Base-by-base conservation (phyloP, 2,113 vertebrate genomes). In the Agelaius phoeniceus region DNA sequence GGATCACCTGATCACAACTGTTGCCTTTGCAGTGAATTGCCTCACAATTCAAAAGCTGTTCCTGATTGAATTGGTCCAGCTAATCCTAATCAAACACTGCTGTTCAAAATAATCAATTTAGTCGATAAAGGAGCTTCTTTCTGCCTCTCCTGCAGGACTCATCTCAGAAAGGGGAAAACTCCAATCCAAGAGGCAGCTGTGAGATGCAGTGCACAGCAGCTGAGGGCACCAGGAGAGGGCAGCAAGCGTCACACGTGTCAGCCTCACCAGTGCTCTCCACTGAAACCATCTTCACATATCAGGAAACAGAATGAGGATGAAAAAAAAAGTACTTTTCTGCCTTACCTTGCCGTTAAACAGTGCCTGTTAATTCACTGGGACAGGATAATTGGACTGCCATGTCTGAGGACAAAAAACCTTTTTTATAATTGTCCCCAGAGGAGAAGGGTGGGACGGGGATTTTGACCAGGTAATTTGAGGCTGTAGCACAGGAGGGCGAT, bases 201-300 rank as follows among this genome's bases (percentile, higher is more conserved):
- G 65, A 52, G 54, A 69, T 55, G 13, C 22, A 28, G 2, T 12
- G 19, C 20, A 1, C 3, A 18, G 49, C 37, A 5, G 2, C 19
- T 10, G 62, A 37, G 46, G 59, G 55, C 51, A 57, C 92, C 97
- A 81, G 66, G 51, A 97, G 96, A 96, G 95, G 93, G 95, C 95
- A 93, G 91, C 94, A 96, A 73, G 93, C 18, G 30, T 58, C 21
- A 0, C 66, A 41, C 12, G 0, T 31, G 39, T 67, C 92, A 71
- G 6, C 71, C 77, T 51, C 44, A 39, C 49, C 67, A 11, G 65
- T 51, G 61, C 61, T 41, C 72, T 84, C 61, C n/a, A 12, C 1
- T 63, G 49, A 89, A 82, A 66, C 37, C 44, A 22, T 46, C 46
- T 58, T 24, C 31, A 13, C 35, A 48, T 31, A n/a, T 0, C 21